phyloP scores from a whole-genome alignment of 2,888 invertebrate species.

The Nymphalis polychloros region DNA sequence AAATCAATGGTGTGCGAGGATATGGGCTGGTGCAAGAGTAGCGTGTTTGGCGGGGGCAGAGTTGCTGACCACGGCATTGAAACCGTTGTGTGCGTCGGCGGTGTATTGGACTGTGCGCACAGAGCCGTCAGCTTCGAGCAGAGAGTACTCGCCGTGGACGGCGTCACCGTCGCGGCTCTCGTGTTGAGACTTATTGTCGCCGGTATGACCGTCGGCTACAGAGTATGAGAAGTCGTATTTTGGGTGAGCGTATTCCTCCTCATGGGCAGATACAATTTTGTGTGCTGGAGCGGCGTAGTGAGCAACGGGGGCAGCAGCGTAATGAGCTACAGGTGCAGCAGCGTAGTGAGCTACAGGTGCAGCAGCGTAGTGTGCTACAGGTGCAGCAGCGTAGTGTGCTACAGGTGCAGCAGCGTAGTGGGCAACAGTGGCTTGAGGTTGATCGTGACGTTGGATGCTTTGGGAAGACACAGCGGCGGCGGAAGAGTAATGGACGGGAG shows the following conservation, averaged over 20 bases:
- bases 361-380: slow-evolving; percentile 38
- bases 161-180: slow-evolving; percentile 83
- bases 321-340: slow-evolving; percentile 44
- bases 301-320: slow-evolving; percentile 49
- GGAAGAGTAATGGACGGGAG: slow-evolving; percentile 45
- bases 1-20: not conserved
- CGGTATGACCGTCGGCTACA: slow-evolving; percentile 78
- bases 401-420: slow-evolving; percentile 46
- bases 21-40: slow-evolving; percentile 34
- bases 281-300: slow-evolving; percentile 60
- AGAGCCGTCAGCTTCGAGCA: slow-evolving; percentile 73
- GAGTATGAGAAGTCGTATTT: slow-evolving; percentile 67
- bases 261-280: slow-evolving; percentile 52
- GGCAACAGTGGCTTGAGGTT: slow-evolving; percentile 45
- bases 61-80: slow-evolving; percentile 48
- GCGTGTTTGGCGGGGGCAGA: slow-evolving; percentile 41
- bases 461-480: slow-evolving; percentile 55
- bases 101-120: slow-evolving; percentile 76
- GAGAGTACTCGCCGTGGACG: slow-evolving; percentile 78
- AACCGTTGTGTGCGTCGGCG: slow-evolving; percentile 70
- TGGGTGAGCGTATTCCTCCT: slow-evolving; percentile 49
- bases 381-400: slow-evolving; percentile 45
- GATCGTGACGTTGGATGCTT: slow-evolving; percentile 66
- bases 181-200: slow-evolving; percentile 58
- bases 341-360: slow-evolving; percentile 43